A percentile compares a stretch with the other conserved stretches of the same genome.
Evolutionary conservation across 2,888 invertebrate genomes (phyloP).

Genomic region (Eucera pruinosa): DNA sequence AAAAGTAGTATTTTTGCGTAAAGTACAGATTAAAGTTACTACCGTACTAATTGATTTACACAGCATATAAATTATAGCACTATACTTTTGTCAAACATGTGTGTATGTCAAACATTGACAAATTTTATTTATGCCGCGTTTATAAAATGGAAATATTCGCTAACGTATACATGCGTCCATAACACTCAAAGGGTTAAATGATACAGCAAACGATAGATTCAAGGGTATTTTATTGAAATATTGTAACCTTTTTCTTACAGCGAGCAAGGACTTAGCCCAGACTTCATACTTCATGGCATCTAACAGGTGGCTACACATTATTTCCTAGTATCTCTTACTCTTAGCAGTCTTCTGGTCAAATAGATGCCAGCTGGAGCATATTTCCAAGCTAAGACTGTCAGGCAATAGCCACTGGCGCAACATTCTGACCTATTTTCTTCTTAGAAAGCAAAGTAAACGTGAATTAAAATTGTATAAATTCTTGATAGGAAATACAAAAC

Average conservation of each 20-base stretch:
- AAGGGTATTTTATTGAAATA: conserved; percentile 9
- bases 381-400: conserved; percentile 69
- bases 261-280: conserved; percentile 98
- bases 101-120: too few relatives aligned
- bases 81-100: too few relatives aligned
- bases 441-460: conserved; percentile 63
- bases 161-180: too few relatives aligned
- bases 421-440: conserved; percentile 63
- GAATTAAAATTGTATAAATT: conserved; percentile 14
- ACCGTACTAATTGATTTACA: too few relatives aligned
- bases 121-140: too few relatives aligned
- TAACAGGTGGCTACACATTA: conserved; percentile 89
- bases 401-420: conserved; percentile 71
- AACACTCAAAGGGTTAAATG: too few relatives aligned
- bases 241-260: conserved; percentile 85
- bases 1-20: too few relatives aligned
- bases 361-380: conserved; percentile 69
- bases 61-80: too few relatives aligned
- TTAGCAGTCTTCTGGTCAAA: conserved; percentile 73
- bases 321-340: conserved; percentile 74
- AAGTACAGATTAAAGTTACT: too few relatives aligned
- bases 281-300: conserved; percentile 99
- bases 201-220: not conserved
- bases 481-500: not conserved
- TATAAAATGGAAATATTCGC: too few relatives aligned